These are phyloP conservation scores for Hypothenemus hampei DNA, from an alignment of 1,140 invertebrate species.

Conservation along the genomic window DNA sequence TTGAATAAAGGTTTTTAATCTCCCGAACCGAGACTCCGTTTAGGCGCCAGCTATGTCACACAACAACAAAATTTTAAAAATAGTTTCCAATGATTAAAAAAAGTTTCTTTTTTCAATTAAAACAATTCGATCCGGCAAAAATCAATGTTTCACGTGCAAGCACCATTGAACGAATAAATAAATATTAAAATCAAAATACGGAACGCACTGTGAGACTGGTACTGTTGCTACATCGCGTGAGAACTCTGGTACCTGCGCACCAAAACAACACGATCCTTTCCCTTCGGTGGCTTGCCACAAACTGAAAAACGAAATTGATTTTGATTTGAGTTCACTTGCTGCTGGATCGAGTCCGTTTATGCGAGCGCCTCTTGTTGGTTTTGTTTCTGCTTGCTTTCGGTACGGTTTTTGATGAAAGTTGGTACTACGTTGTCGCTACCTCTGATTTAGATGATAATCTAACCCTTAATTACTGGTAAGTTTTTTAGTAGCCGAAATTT, in stretches of 20 bases:
- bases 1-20: neutral
- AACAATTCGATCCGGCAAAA: neutral
- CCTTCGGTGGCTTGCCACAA: neutral
- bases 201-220: neutral
- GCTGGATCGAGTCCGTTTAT: slow-evolving; percentile 3
- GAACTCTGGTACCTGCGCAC: neutral
- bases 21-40: neutral
- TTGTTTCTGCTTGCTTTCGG: slow-evolving; percentile 4
- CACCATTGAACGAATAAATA: neutral
- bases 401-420: neutral
- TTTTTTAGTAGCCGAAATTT: neutral
- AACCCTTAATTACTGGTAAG: neutral
- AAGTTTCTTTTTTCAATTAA: neutral
- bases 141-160: neutral
- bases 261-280: neutral
- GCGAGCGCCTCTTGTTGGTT: slow-evolving; percentile 4
- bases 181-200: neutral
- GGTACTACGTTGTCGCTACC: neutral
- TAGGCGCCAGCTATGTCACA: neutral
- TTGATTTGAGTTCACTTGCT: slow-evolving; percentile 13
- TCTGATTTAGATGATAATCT: neutral
- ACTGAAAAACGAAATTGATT: slow-evolving; percentile 5
- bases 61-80: neutral
- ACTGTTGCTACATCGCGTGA: slow-evolving; percentile 1
- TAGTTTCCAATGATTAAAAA: neutral